Base-by-base conservation (phyloP, 2,113 vertebrate genomes). In the Machaerirhynchus nigripectus region DNA sequence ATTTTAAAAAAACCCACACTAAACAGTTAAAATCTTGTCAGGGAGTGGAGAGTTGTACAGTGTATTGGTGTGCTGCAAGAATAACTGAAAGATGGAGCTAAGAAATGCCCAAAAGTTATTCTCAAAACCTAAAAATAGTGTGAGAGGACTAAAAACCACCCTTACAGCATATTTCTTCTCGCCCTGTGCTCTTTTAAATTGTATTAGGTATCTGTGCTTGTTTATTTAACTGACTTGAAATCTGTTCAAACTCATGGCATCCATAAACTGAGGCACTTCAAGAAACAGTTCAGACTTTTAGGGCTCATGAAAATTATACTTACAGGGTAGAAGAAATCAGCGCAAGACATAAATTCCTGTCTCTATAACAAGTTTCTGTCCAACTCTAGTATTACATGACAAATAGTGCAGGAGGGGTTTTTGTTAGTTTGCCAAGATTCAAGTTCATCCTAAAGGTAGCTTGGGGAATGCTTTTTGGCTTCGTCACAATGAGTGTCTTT, bases 1-100 rank as follows among this genome's bases (percentile, higher is more conserved):
- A 64, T 64, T 30, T 21, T 30, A 44, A 30, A 16, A 0, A 0
- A 3, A 14, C 5, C 0, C 28, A 9, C 47, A 27, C 33, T 27
- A 4, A 57, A 47, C 15, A 49, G 13, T 82, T 94, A 30, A 86
- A 84, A 79, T 59, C 35, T n/a, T 11, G 0, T 11, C 26, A 42
- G 42, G 35, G 31, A 77, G 28, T 24, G 26, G 39, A 15, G 30
- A 83, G 11, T 26, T 74, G 31, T 22, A 11, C 2, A 11, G 26
- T 39, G 7, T 46, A 18, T 37, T 18, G 35, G 56, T 69, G 37
- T 86, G 14, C 40, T 78, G n/a, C 27, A 39, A 64, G 37, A 33
- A 7, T 52, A 52, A 31, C 39, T 63, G 30, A 65, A 76, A 80
- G 31, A 55, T 57, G 55, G 61, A 83, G 37, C 71, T 69, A 39